These are phyloP conservation scores for Mus spicilegus DNA, from an alignment of 2,113 vertebrate species.

Conservation along the genomic window DNA sequence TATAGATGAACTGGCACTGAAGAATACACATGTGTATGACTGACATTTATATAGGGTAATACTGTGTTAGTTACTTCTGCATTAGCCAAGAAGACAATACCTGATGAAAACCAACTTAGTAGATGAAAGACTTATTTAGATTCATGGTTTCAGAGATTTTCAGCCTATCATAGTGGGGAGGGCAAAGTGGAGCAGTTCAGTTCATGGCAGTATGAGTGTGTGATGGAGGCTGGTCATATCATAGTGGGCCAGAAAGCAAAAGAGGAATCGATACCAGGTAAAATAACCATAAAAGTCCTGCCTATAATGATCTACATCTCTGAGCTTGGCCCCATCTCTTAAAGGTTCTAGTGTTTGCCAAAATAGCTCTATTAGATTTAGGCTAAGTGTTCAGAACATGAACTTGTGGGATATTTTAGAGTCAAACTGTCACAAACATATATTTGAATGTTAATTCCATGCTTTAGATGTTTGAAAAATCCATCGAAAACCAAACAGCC, in stretches of 20 bases:
- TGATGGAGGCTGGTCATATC: background rate
- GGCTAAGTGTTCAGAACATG: background rate
- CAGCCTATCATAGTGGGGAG: background rate
- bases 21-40: background rate
- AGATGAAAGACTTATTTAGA: background rate
- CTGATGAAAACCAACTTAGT: background rate
- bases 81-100: too few species aligned
- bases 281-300: background rate
- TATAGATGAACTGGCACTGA: background rate
- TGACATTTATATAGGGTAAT: background rate
- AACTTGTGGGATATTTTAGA: background rate
- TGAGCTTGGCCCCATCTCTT: background rate
- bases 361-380: background rate
- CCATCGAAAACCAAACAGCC: background rate
- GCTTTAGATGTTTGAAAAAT: background rate
- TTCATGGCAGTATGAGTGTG: background rate
- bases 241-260: background rate
- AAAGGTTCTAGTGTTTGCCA: background rate
- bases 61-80: background rate
- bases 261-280: background rate
- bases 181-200: background rate
- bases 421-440: background rate
- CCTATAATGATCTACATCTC: background rate
- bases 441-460: background rate
- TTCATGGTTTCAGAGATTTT: background rate